Base-by-base conservation (phyloP, 2,888 invertebrate species). In the Dryobota labecula region DNA sequence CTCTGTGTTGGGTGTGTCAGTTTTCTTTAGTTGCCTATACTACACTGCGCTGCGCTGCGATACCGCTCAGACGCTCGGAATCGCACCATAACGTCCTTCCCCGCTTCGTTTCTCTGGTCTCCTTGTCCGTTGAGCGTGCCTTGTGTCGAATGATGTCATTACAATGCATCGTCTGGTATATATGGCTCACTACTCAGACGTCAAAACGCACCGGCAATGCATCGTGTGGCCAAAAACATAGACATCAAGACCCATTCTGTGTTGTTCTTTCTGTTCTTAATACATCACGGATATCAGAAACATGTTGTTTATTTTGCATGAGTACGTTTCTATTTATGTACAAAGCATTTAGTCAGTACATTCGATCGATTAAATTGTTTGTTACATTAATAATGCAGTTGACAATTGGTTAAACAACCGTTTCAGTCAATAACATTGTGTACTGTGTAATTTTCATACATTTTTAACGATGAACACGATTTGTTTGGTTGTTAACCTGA, bases 371-470 rank as follows among this genome's bases (percentile, higher is more conserved):
- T 62, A 38, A 75, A 57, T 49, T 62, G 71, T 78, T 62, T 78
- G 71, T 70, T 51, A 61, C 78, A 78, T 78, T 24, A 62, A 62
- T 33, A 78, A 75, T 78, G 15, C 24, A 62, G 41, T 49, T 45
- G 38, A 51, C 47, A 62, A 78, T 56, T 56, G 27, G 24, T 70
- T 57, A 45, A 49, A 78, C 33, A 38, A 56, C 43, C 36, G 38
- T 8, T 60, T 45, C n/a, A 27, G 49, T 78, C 49, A 56, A 61
- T 41, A 49, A 78, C 33, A n/a, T n/a, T 45, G 61, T 70, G 24
- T 70, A 38, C 45, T 24, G 11, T n/a, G 24, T 78, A 45, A 41
- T 69, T 70, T 73, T 47, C n/a, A 36, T 47, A 41, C n/a, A 27
- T 33, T 53, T 67, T 45, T 15, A 61, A 47, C 9, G 8, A 8